Evolutionary conservation across 2,888 invertebrate genomes (phyloP), one percentile per base, ranked within the genome.

Genomic region (Odontomyia ornata): DNA sequence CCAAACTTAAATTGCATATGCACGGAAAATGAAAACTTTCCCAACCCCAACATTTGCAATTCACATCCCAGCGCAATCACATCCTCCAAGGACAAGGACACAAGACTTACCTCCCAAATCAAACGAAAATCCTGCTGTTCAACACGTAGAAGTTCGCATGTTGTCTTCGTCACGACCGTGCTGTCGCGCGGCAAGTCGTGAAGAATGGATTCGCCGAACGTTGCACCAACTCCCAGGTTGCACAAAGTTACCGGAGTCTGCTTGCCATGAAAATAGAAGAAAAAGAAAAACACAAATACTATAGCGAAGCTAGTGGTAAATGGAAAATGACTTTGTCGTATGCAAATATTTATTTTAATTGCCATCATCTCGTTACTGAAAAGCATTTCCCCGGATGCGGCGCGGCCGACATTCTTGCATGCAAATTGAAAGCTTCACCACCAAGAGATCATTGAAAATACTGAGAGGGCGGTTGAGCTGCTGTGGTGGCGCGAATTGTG

Each of bases 101-200:
- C 13, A 56, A 56, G 23, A 83, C 89, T 88, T 87, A 93, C 93
- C 91, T 93, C 92, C 92, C 93, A 93, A 82, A 94, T 90, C 80
- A 92, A 88, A 82, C 91, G 90, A 86, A 94, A 93, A 86, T 93
- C 93, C 82, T 91, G 90, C 84, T 93, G 92, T 84, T 93, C 93
- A 73, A 94, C 92, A 77, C 93, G 88, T 46, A 94, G 88, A 77
- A 94, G 88, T 85, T 93, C 93, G 83, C 93, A 93, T 80, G 91
- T 91, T 80, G 93, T 92, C 83, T 90, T 90, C 67, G 93, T 93
- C 80, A 93, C 89, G 77, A 93, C 91, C 46, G 93, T 93, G 81
- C 91, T 91, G 82, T 92, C 91, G 80, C 93, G 88, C 11, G 93
- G 92, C 80, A 91, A 88, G 85, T 93, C 92, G 83, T 92, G 91